Evolutionary conservation across 53 echinoderm and acorn worm species (phyloP).

Genomic region (Astropecten irregularis): DNA sequence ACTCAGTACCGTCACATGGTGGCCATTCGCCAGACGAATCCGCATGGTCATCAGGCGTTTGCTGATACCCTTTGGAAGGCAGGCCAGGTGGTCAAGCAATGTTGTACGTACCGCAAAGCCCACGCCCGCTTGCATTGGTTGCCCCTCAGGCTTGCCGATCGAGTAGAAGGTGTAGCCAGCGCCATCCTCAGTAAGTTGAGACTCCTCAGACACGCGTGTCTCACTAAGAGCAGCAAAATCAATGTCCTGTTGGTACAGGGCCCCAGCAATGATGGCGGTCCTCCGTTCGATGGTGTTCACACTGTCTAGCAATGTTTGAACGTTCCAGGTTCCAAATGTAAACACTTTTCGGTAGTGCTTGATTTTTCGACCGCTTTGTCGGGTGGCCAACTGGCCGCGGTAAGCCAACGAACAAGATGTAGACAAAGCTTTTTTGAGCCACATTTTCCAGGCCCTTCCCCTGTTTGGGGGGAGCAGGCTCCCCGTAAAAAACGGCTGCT

Average conservation of each 20-base stretch:
- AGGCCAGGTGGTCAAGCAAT: neutral
- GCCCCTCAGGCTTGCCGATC: neutral
- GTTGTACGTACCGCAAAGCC: constrained; percentile 20
- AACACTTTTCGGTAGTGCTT: too few relatives aligned
- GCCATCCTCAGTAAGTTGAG: neutral
- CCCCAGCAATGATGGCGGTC: neutral
- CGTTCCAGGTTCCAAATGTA: neutral
- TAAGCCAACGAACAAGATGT: constrained; percentile 7
- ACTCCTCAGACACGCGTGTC: neutral
- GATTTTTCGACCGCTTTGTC: neutral
- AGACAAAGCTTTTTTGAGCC: constrained; percentile 17
- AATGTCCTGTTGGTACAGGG: neutral
- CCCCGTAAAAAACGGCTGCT: neutral
- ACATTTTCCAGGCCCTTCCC: constrained; percentile 4
- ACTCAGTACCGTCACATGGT: neutral
- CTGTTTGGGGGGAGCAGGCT: neutral
- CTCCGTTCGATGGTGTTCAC: neutral
- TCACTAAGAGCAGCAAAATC: constrained; percentile 22
- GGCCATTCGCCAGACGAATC: neutral
- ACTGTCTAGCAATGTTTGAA: neutral
- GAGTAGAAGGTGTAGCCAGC: constrained; percentile 43
- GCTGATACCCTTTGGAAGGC: constrained; percentile 20
- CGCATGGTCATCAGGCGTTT: neutral
- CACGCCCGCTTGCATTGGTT: neutral
- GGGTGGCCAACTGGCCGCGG: constrained; percentile 17